A percentile compares a stretch with the other conserved stretches of the same genome.
These are phyloP conservation scores for Euura saliciscinereae DNA, from an alignment of 1,140 invertebrate genomes.

Conservation along the genomic window DNA sequence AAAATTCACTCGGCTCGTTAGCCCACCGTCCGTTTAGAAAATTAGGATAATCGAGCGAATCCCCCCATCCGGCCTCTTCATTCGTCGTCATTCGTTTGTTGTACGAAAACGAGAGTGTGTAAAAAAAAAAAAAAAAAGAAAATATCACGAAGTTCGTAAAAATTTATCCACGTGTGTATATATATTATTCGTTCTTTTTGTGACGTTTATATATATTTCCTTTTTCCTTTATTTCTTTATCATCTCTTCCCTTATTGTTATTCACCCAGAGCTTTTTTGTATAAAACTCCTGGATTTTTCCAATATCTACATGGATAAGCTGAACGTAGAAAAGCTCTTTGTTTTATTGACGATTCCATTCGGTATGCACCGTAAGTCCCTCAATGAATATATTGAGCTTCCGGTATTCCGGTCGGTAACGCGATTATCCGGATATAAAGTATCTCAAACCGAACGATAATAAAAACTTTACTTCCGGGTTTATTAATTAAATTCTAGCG, in stretches of 20 bases:
- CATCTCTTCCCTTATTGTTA: background rate
- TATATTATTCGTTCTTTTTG: too few species aligned
- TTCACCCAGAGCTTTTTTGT: too few species aligned
- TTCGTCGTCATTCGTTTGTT: too few species aligned
- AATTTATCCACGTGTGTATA: too few species aligned
- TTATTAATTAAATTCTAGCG: too few species aligned
- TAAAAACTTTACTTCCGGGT: too few species aligned
- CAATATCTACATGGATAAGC: background rate
- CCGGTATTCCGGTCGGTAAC: background rate
- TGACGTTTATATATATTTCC: too few species aligned
- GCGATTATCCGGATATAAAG: background rate
- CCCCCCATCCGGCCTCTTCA: background rate
- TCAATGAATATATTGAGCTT: background rate
- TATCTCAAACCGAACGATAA: too few species aligned
- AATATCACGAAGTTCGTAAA: too few species aligned
- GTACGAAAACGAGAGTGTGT: too few species aligned
- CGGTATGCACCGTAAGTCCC: background rate
- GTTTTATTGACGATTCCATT: background rate
- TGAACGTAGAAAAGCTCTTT: background rate
- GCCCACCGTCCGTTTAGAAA: background rate
- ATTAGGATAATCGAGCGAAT: background rate
- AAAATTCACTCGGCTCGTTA: conserved; percentile 7
- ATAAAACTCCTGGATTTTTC: too few species aligned
- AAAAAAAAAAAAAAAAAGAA: too few species aligned
- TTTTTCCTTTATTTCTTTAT: background rate